A percentile compares a stretch with the other conserved stretches of the same genome.
These are phyloP conservation scores for Daphoenositta chrysoptera DNA, from an alignment of 2,113 vertebrate species.

Conservation along the genomic window DNA sequence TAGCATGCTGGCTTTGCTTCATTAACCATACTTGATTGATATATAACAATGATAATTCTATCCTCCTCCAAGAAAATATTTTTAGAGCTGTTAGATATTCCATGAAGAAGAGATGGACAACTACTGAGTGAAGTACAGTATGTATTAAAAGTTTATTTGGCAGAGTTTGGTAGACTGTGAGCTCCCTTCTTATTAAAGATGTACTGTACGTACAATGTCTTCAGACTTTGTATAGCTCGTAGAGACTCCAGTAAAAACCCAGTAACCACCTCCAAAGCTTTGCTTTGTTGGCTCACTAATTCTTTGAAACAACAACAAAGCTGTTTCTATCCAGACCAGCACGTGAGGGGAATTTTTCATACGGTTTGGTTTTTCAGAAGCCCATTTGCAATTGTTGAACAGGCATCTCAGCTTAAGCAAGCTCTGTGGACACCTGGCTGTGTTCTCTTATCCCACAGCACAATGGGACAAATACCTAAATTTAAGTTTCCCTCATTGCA, in stretches of 20 bases:
- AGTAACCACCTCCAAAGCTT: slow-evolving; percentile 67
- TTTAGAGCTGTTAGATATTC: slow-evolving; percentile 72
- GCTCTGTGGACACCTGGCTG: not conserved
- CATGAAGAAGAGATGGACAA: slow-evolving; percentile 56
- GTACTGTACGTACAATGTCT: slow-evolving; percentile 73
- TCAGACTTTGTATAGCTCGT: slow-evolving; percentile 74
- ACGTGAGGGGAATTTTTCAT: not conserved
- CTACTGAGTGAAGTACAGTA: slow-evolving; percentile 58
- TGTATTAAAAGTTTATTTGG: slow-evolving; percentile 64
- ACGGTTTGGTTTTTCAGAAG: not conserved
- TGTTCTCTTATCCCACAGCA: not conserved
- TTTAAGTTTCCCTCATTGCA: not conserved
- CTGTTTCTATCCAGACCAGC: not conserved
- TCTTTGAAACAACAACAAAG: slow-evolving; percentile 44
- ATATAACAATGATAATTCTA: slow-evolving; percentile 67
- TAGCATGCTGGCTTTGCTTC: slow-evolving; percentile 84
- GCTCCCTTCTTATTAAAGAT: slow-evolving; percentile 69
- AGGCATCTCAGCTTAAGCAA: not conserved
- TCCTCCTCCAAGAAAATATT: slow-evolving; percentile 76
- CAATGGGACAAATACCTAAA: not conserved
- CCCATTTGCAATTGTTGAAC: not conserved
- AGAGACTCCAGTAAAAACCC: slow-evolving; percentile 69
- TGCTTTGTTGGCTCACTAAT: slow-evolving; percentile 60
- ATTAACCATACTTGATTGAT: slow-evolving; percentile 76
- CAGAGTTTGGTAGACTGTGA: slow-evolving; percentile 66